Base-by-base conservation (phyloP, 1,140 invertebrate genomes). In the Atta colombica region DNA sequence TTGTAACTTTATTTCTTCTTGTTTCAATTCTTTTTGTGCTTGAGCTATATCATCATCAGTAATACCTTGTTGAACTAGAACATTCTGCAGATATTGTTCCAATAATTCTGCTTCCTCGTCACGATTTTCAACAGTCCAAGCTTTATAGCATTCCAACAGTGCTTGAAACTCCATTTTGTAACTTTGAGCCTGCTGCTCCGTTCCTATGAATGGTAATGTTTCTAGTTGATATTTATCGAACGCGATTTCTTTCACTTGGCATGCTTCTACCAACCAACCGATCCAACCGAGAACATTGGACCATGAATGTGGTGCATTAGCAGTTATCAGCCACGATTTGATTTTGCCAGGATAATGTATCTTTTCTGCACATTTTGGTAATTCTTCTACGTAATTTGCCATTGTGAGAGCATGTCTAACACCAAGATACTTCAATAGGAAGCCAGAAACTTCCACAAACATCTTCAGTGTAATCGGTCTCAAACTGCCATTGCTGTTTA, bases 271-370 rank as follows among this genome's bases (percentile, higher is more conserved):
- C 5, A 97, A 90, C 94, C 96, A 96, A 4, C 94, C 94, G 12
- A 96, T 92, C 94, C 96, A 96, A 0, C 95, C 96, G 0, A 97
- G 90, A 65, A 96, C 96, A 65, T 96, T 94, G 8, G 96, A 96
- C 91, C 95, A 96, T 4, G 96, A 95, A 91, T 96, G 96, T 87
- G 95, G 94, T 0, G 96, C 95, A 92, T 96, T 96, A 53, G 96
- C 96, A 1, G 96, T 96, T 88, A 95, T 96, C 77, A 97, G 92
- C 96, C 96, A 97, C 0, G 96, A 96, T 92, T 96, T 96, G 80
- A 95, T 95, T 53, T 96, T 93, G 58, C 96, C 96, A 14, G 96
- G 96, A 93, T 97, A 97, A 85, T 96, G 93, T 68, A 96, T 88
- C 51, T 95, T 95, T 77, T 96, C 96, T 1, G 94, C 94, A 72